phyloP scores from a whole-genome alignment of 1,140 invertebrate genomes.

The Paralvinella palmiformis region DNA sequence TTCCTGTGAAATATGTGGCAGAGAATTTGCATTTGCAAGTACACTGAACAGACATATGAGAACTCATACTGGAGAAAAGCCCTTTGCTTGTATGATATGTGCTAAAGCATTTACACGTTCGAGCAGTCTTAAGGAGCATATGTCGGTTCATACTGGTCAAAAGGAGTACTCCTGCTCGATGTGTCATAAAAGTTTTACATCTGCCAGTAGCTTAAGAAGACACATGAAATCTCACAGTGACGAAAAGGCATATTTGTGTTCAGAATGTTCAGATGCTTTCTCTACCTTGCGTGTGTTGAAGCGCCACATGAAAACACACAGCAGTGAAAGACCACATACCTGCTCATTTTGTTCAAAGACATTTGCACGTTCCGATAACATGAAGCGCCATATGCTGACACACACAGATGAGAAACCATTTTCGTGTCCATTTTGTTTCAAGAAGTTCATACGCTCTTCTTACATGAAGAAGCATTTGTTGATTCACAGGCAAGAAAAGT shows the following conservation, averaged over 20 bases:
- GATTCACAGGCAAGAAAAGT: background rate
- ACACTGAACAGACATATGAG: slow-evolving; percentile 39
- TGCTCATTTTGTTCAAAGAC: background rate
- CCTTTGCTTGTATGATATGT: slow-evolving; percentile 24
- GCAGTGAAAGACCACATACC: background rate
- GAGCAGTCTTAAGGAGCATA: slow-evolving; percentile 16
- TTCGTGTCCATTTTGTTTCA: slow-evolving; percentile 22
- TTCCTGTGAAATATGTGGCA: background rate
- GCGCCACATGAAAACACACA: background rate
- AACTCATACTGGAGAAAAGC: slow-evolving; percentile 23
- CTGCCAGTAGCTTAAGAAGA: background rate
- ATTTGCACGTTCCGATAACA: background rate
- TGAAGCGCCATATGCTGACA: background rate
- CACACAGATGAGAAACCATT: background rate
- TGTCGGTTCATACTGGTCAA: slow-evolving; percentile 16
- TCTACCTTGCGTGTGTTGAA: background rate
- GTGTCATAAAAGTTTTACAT: slow-evolving; percentile 20
- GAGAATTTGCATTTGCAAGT: background rate
- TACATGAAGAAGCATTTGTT: slow-evolving; percentile 18
- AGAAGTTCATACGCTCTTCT: slow-evolving; percentile 15
- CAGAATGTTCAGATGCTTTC: background rate
- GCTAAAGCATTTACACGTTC: slow-evolving; percentile 13
- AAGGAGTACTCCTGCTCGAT: slow-evolving; percentile 23
- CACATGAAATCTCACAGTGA: background rate
- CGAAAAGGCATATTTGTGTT: background rate